Base-by-base conservation (phyloP, 2,797 vertebrate species). In the Pyrocephalus nanus region DNA sequence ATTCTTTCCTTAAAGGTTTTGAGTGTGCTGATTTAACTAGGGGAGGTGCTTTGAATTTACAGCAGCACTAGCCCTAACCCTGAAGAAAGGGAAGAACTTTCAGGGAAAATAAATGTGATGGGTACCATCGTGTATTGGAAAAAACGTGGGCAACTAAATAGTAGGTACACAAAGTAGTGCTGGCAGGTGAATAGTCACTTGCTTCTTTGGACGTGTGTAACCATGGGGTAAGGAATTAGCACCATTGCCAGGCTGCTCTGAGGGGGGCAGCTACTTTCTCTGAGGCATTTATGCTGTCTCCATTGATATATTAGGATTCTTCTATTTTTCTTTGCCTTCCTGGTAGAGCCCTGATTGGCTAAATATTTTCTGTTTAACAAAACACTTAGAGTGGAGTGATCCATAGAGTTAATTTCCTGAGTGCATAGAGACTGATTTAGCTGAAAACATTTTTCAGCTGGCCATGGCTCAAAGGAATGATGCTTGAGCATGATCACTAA, bases 161-260 rank as follows among this genome's bases (percentile, higher is more conserved):
- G 2, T n/a, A 60, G 15, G 23, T 53, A 14, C 11, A n/a, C 18
- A 54, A n/a, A 23, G 12, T 4, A 50, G 12, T 36, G 9, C 18
- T 2, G 1, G 45, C n/a, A 92, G 30, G 14, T 25, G n/a, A 64
- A n/a, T 25, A 45, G 25, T 21, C 8, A 2, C 11, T 43, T 15
- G 15, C 25, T 45, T 53, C 60, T 50, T 58, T 36, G 29, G 32
- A 51, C 16, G 5, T 4, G 29, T 42, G 22, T 14, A 54, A 45
- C 15, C 2, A 1, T 2, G 0, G 11, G 3, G 15, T 11, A 13
- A 88, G 40, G n/a, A 58, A 26, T 29, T 11, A 6, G 12, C 16
- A 77, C 12, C 27, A 26, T 5, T 21, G 19, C 38, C 86, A 84
- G 38, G 6, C 38, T 48, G 27, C 61, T 74, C 34, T 18, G 25